A percentile compares a stretch with the other conserved stretches of the same genome.
Conservation (phyloP, 2,113 vertebrate species). For the Phainopepla nitens region DNA sequence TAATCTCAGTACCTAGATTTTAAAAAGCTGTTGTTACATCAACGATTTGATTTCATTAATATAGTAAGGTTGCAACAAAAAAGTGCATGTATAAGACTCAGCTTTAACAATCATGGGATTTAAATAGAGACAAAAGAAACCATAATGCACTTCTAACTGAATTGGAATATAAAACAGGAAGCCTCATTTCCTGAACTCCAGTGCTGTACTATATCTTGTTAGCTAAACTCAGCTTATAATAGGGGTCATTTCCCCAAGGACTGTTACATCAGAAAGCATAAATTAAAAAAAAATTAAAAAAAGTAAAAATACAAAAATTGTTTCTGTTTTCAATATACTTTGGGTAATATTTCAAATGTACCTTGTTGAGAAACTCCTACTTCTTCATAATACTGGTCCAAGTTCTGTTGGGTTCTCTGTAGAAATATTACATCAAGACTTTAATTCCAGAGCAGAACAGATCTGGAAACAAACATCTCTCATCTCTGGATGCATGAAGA, state of each 20-base stretch:
- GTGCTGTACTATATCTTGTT: not conserved
- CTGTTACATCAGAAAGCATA: not conserved
- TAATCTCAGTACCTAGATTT: not conserved
- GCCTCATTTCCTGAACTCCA: constrained; percentile 6
- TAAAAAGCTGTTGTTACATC: not conserved
- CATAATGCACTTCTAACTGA: constrained; percentile 3
- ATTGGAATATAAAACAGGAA: not conserved
- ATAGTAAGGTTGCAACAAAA: constrained; percentile 8
- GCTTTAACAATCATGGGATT: constrained; percentile 14
- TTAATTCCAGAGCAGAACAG: not conserved
- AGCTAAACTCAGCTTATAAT: not conserved
- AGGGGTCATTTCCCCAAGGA: not conserved
- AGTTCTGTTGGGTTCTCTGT: not conserved
- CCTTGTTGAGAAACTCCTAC: not conserved
- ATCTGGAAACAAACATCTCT: not conserved
- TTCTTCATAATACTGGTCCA: not conserved
- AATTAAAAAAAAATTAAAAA: not conserved
- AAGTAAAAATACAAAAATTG: not conserved
- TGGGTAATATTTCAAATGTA: not conserved
- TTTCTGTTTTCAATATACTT: not conserved
- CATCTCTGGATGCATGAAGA: not conserved
- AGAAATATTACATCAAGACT: not conserved
- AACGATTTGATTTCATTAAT: constrained; percentile 2
- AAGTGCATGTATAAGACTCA: not conserved
- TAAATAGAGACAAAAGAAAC: constrained; percentile 25